Evolutionary conservation across 2,113 vertebrate genomes (phyloP).

Genomic region (Conger conger): DNA sequence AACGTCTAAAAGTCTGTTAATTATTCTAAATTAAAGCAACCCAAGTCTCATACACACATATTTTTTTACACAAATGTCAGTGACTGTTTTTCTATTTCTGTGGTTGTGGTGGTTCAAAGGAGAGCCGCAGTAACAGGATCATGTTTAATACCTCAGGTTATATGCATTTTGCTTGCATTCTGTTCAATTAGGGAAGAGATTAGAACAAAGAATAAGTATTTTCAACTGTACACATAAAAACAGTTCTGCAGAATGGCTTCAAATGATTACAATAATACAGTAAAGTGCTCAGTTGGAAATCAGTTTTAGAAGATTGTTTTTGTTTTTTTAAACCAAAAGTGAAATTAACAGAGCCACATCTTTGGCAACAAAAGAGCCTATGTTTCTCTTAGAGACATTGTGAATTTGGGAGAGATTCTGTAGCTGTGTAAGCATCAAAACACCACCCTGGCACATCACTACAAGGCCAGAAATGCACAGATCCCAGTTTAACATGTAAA

Average conservation of each 20-base stretch:
- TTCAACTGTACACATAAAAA: too few relatives aligned
- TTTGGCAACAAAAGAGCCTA: neutral
- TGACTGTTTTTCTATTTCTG: slow-evolving; percentile 31
- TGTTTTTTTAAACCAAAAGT: too few relatives aligned
- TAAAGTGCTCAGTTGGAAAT: neutral
- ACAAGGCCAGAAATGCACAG: neutral
- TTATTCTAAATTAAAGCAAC: slow-evolving; percentile 38
- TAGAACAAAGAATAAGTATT: neutral
- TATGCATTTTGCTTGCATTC: neutral
- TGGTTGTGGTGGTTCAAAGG: neutral
- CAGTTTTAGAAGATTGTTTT: neutral
- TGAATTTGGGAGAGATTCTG: neutral
- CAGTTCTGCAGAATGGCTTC: neutral
- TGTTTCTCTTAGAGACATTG: neutral
- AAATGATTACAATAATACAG: slow-evolving; percentile 22
- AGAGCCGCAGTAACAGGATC: neutral
- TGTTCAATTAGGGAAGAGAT: neutral
- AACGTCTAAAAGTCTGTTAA: slow-evolving; percentile 35
- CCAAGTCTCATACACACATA: slow-evolving; percentile 14
- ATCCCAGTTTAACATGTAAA: neutral
- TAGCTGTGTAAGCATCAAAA: neutral
- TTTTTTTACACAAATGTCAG: neutral
- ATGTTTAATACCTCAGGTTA: neutral
- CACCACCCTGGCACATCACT: neutral
- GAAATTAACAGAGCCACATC: neutral